Base-by-base conservation (phyloP, 2,888 invertebrate species). In the Lampropteryx suffumata region DNA sequence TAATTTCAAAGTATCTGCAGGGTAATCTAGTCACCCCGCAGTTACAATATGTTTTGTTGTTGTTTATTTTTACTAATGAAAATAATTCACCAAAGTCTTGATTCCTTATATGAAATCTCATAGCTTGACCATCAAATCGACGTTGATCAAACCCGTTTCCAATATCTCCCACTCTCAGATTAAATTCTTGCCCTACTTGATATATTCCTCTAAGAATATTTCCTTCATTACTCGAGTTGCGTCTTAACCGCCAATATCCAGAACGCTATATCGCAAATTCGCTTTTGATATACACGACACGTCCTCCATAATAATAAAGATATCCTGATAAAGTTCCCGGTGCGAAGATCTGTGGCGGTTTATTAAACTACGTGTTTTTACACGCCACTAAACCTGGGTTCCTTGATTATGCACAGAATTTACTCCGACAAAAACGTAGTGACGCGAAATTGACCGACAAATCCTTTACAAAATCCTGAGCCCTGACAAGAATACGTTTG, bases 401-500 rank as follows among this genome's bases (percentile, higher is more conserved):
- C 59, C 55, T 65, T 73, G 66, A 76, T 81, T 75, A 77, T 71
- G 64, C 71, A 67, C 59, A 70, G 70, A 76, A 76, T 73, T 67
- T 69, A 59, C 68, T 69, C 69, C 66, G 69, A 77, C 69, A 75
- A 76, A 74, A 80, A 74, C 71, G 67, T 72, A 75, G 67, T 68
- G 68, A 71, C 64, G 67, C 64, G 70, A 81, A 82, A 82, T 81
- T 81, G 82, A 79, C 82, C 79, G 79, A 78, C 73, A 81, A 83
- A 84, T 83, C 75, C 79, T 76, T 55, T 70, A 74, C 76, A 74
- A 76, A 79, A 79, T 77, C 75, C 73, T 67, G 71, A 76, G 69
- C 73, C 76, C 76, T 82, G 77, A 79, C 79, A 74, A 79, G 79
- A 83, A 82, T 82, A 83, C 77, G 73, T 75, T 81, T 69, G 73